Evolutionary conservation across 2,888 invertebrate species (phyloP).

Genomic region (Conistra vaccinii): DNA sequence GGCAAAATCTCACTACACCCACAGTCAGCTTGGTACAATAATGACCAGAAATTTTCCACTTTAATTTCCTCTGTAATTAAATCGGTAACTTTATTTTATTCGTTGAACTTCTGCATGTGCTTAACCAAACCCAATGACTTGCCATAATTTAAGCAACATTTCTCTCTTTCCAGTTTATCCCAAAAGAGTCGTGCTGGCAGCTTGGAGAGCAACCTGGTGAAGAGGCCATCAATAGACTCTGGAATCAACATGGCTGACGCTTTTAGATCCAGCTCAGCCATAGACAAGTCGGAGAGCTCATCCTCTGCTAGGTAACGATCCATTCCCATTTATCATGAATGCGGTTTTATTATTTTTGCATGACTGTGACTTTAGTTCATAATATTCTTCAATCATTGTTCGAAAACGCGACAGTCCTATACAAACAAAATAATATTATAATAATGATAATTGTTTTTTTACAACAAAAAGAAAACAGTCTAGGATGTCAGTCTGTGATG

Average conservation of each 20-base stretch:
- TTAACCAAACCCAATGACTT: neutral
- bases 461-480: too few relatives aligned
- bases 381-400: conserved; percentile 27
- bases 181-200: conserved; percentile 87
- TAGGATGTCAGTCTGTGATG: neutral
- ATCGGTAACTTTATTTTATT: neutral
- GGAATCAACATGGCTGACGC: conserved; percentile 93
- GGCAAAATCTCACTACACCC: neutral
- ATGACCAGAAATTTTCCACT: neutral
- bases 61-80: too few relatives aligned
- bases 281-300: conserved; percentile 84
- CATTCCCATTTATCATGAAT: conserved; percentile 14
- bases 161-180: conserved; percentile 82
- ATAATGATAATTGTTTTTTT: conserved; percentile 13
- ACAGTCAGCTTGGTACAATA: neutral
- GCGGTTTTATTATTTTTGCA: conserved; percentile 43
- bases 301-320: conserved; percentile 85
- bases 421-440: conserved; percentile 32
- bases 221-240: conserved; percentile 94
- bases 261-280: conserved; percentile 87
- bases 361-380: conserved; percentile 52
- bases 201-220: conserved; percentile 90
- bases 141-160: neutral
- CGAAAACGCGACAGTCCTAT: conserved; percentile 25
- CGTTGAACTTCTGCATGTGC: neutral